Base-by-base conservation (phyloP, 2,797 vertebrate species). In the Merluccius polli region DNA sequence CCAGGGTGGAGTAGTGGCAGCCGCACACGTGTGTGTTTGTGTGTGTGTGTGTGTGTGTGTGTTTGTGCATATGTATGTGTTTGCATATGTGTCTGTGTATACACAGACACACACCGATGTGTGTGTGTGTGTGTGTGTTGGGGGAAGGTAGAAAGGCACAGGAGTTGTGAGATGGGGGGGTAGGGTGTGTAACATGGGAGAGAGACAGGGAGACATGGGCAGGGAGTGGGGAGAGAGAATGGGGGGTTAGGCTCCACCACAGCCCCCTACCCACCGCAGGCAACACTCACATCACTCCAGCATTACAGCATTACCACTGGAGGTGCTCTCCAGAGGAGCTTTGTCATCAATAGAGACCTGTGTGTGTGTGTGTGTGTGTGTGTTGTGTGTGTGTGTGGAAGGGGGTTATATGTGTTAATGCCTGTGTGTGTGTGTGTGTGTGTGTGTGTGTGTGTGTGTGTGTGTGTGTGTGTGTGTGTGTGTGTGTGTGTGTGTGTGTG, bases 1-100 rank as follows among this genome's bases (percentile, higher is more conserved):
- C 85, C 18, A 32, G 86, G 88, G 88, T 86, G 86, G 90, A 86
- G 87, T 13, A 33, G 13, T 24, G n/a, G 74, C 81, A 76, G 44
- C 0, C 11, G 74, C 76, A 48, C 76, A 38, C 48, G 70, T 0
- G 24, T 11, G 6, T 59, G 69, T 3, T 18, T 72, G 13, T 31
- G 30, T 30, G 73, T 29, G 63, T 38, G 18, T n/a, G 74, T 21
- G 30, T 67, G 48, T 77, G 71, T 70, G 71, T 65, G 59, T 16
- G 72, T 75, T 16, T 48, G 44, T 48, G 44, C 16, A 18, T 18
- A 18, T 44, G 44, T 48, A 12, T 48, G 15, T 48, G 12, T 48
- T 16, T 38, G 38, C 15, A 13, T 41, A 35, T 35, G 33, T 35
- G 33, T 35, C 3, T 35, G 33, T 35, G 33, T 35, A n/a, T n/a